Evolutionary conservation across 2,888 invertebrate species (phyloP), one percentile per base, ranked within the genome.

Genomic region (Plebejus argus): DNA sequence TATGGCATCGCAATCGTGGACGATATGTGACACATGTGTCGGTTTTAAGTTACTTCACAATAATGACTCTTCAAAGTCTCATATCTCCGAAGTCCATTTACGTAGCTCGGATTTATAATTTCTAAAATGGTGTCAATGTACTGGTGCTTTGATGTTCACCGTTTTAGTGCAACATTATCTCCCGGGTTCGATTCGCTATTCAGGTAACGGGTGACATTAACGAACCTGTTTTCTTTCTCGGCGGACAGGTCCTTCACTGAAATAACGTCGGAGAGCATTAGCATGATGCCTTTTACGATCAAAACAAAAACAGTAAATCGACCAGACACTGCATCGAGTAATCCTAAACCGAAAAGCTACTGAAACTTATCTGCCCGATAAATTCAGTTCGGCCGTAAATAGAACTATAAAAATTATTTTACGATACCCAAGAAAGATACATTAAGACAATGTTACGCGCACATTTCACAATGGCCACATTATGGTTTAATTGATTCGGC

Each of bases 1-100:
- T 93, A 91, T 94, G 93, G 93, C 91, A 90, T 91, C 91, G 93
- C 93, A 93, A 93, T 93, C 92, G 90, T 92, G 92, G 90, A 89
- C 91, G 93, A 93, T 92, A 92, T 93, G 92, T 88, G 91, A 91
- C 94, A 94, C 93, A 94, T 93, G 94, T 93, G 92, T 86, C 84
- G 92, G 94, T 93, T 89, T 94, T 89, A 85, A 88, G 91, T 94
- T 93, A 92, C 93, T 89, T 84, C 82, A 89, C 89, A 90, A 92
- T 92, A 92, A 92, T 91, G 91, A 91, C 89, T 90, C 90, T 91
- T 91, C 88, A 91, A 88, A 87, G 89, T 87, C 90, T 90, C 91
- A 90, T 90, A 89, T 89, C 86, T 87, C 84, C 81, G 83, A 85
- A 85, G 84, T 86, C 87, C 89, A 89, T 90, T 88, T 86, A 84